Base-by-base conservation (phyloP, 2,113 vertebrate species). In the Oncorhynchus kisutch region DNA sequence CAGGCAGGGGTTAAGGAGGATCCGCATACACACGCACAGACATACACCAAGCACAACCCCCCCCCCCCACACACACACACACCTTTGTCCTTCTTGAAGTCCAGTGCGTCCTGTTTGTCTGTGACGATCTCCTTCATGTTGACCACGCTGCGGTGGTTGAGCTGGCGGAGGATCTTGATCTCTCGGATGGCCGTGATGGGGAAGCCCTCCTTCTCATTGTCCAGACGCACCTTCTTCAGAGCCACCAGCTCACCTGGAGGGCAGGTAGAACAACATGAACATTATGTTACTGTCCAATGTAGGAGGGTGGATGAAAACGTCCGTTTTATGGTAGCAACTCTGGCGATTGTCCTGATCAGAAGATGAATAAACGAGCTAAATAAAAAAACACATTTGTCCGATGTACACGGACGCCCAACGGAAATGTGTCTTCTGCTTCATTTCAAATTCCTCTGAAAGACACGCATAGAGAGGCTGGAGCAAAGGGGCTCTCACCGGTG, bases 81-180 rank as follows among this genome's bases (percentile, higher is more conserved):
- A 99, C 98, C 98, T 97, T 95, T 99, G 91, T 99, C 98, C 87
- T 99, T 99, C 89, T 99, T 99, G 90, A 99, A 99, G 93, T 99
- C 98, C 72, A 99, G 94, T 39, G 98, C 98, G 84, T 99, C 98
- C 88, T 99, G 97, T 80, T 99, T 99, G 93, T 99, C 98, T 0
- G 98, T 99, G 88, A 99, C 97, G 0, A 99, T 99, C 88, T 99
- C 98, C 93, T 99, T 99, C 98, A 99, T 99, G 93, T 99, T 99
- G 84, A 99, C 98, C 3, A 99, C 98, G 11, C 98, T 99, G 85
- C 93, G 93, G 79, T 99, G 98, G 86, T 98, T 99, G 78, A 99
- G 94, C 87, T 99, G 98, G 75, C 98, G 91, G 24, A 99, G 91
- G 83, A 99, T 99, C 89, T 99, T 99, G 87, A 99, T 99, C 90